Conservation (phyloP, 2,888 invertebrate genomes). For the Epirrhoe alternata region DNA sequence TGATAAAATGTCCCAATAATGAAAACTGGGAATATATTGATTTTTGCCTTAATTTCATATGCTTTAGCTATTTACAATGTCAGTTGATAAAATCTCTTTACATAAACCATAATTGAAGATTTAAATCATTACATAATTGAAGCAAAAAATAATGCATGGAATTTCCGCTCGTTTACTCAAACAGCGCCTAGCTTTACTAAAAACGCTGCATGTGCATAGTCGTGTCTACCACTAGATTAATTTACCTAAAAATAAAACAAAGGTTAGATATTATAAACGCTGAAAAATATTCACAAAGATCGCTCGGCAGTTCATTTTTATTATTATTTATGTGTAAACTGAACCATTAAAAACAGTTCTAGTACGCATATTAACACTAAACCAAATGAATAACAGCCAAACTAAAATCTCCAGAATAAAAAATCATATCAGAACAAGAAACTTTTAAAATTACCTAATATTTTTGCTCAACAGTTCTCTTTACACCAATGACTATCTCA, state of each 20-base stretch:
- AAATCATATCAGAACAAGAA: neutral
- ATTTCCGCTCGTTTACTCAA: slow-evolving; percentile 9
- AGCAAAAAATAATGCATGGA: slow-evolving; percentile 4
- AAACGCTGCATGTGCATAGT: neutral
- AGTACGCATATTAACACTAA: neutral
- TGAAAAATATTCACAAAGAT: neutral
- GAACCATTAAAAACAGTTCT: neutral
- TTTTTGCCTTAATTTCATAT: slow-evolving; percentile 27
- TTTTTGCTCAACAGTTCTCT: slow-evolving; percentile 39
- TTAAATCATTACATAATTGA: slow-evolving; percentile 8
- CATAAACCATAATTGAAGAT: slow-evolving; percentile 2
- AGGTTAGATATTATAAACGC: neutral
- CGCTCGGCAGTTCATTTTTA: neutral
- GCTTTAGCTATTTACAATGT: slow-evolving; percentile 21
- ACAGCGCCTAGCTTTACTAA: slow-evolving; percentile 1
- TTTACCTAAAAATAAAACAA: slow-evolving; percentile 2
- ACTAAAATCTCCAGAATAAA: neutral
- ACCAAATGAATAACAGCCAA: neutral
- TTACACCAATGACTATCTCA: slow-evolving; percentile 20
- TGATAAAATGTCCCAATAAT: slow-evolving; percentile 58
- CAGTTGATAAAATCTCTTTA: slow-evolving; percentile 18
- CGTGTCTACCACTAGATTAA: slow-evolving; percentile 3
- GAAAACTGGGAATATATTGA: slow-evolving; percentile 25
- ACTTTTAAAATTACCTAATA: neutral
- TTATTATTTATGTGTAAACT: neutral